Percentiles rank a stretch among this genome's conserved stretches.
Evolutionary conservation across 2,113 vertebrate genomes (phyloP).

Genomic region (Spea multiplicata): DNA sequence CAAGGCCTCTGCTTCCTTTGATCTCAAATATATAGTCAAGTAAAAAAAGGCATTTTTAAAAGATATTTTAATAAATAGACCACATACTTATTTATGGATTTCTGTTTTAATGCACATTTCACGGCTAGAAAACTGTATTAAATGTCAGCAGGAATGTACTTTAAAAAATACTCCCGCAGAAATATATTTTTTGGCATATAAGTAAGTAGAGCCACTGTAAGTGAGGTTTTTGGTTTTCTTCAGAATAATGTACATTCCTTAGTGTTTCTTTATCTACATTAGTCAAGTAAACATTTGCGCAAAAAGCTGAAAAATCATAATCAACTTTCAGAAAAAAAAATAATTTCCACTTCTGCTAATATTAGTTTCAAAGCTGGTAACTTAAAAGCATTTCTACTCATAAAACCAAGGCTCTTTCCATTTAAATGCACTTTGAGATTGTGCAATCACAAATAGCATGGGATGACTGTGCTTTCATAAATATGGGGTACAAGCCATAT

Average conservation of each 20-base stretch:
- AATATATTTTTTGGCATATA: too few relatives aligned
- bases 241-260: background rate
- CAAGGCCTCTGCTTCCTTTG: too few relatives aligned
- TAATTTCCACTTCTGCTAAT: background rate
- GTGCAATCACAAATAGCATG: background rate
- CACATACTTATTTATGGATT: too few relatives aligned
- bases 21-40: too few relatives aligned
- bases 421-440: background rate
- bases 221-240: background rate
- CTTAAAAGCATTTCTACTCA: background rate
- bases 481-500: background rate
- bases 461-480: slow-evolving; percentile 18
- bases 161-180: too few relatives aligned
- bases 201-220: too few relatives aligned
- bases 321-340: background rate
- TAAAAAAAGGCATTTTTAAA: too few relatives aligned
- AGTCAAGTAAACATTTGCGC: background rate
- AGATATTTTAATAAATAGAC: too few relatives aligned
- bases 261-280: background rate
- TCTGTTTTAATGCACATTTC: too few relatives aligned
- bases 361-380: background rate
- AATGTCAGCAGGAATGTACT: too few relatives aligned
- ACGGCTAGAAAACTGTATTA: too few relatives aligned
- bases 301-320: background rate
- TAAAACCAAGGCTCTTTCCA: background rate